These are phyloP conservation scores for Cheiracanthium punctorium DNA, from an alignment of 2,888 invertebrate genomes.

Conservation along the genomic window DNA sequence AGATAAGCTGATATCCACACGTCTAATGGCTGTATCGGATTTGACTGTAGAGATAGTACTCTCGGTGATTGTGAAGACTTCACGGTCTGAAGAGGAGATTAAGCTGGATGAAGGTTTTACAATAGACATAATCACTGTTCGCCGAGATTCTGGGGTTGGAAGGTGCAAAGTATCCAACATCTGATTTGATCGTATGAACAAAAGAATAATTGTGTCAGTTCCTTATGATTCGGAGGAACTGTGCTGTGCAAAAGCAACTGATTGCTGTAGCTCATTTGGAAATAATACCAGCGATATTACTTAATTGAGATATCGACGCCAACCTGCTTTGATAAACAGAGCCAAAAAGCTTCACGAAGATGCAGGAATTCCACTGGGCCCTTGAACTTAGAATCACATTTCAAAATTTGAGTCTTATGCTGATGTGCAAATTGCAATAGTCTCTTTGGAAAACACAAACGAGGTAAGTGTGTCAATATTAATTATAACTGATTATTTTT, in stretches of 20 bases:
- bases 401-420: too few species aligned
- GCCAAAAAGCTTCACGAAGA: background rate
- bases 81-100: conserved; percentile 4
- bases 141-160: background rate
- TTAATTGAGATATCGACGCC: background rate
- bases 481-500: background rate
- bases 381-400: background rate
- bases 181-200: background rate
- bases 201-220: background rate
- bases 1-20: background rate
- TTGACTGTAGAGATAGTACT: background rate
- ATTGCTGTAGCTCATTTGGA: conserved; percentile 16
- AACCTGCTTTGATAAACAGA: too few species aligned
- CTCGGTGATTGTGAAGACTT: background rate
- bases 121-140: background rate
- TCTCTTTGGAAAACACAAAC: background rate
- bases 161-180: background rate
- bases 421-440: too few species aligned
- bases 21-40: background rate
- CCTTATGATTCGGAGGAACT: background rate
- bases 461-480: background rate
- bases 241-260: conserved; percentile 16
- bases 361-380: background rate
- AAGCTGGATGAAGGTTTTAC: background rate
- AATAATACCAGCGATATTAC: background rate